These are phyloP conservation scores for Megastigmus dorsalis DNA, from an alignment of 2,888 invertebrate genomes.

Conservation along the genomic window DNA sequence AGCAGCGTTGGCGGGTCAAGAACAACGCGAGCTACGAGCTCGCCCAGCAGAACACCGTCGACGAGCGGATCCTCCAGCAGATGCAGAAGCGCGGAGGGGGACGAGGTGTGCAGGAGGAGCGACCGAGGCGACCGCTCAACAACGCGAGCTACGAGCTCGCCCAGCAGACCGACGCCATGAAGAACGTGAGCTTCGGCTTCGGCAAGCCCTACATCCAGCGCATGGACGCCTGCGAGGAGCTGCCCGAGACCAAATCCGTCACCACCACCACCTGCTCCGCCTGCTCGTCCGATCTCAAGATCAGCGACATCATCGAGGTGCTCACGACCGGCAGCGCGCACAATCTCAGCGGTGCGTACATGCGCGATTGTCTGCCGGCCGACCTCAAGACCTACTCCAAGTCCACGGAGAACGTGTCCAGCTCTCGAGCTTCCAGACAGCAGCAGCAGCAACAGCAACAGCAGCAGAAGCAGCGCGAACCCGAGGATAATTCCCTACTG, in stretches of 20 bases:
- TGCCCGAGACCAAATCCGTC: slow-evolving; percentile 64
- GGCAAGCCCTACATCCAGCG: slow-evolving; percentile 60
- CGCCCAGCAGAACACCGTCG: slow-evolving; percentile 69
- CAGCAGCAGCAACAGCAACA: slow-evolving; percentile 38
- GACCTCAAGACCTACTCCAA: slow-evolving; percentile 58
- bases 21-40: slow-evolving; percentile 72
- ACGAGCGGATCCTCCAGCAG: slow-evolving; percentile 55
- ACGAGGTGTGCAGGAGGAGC: neutral
- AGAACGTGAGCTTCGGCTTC: slow-evolving; percentile 58
- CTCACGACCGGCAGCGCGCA: slow-evolving; percentile 62
- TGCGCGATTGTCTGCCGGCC: slow-evolving; percentile 7
- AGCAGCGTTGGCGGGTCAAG: slow-evolving; percentile 61
- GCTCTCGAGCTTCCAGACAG: slow-evolving; percentile 20
- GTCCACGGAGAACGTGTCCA: slow-evolving; percentile 59
- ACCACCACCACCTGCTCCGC: slow-evolving; percentile 48
- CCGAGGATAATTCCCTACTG: slow-evolving; percentile 56
- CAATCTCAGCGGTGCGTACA: slow-evolving; percentile 56
- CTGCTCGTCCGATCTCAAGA: slow-evolving; percentile 56
- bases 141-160: slow-evolving; percentile 72
- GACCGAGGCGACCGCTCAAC: slow-evolving; percentile 63
- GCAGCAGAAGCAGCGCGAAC: slow-evolving; percentile 47
- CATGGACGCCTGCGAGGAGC: slow-evolving; percentile 71
- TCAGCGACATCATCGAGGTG: slow-evolving; percentile 61
- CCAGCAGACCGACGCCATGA: slow-evolving; percentile 69
- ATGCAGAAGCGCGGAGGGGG: neutral